A percentile compares a stretch with the other conserved stretches of the same genome.
phyloP scores from a whole-genome alignment of 1,140 invertebrate species.

The Euglossa dilemma region DNA sequence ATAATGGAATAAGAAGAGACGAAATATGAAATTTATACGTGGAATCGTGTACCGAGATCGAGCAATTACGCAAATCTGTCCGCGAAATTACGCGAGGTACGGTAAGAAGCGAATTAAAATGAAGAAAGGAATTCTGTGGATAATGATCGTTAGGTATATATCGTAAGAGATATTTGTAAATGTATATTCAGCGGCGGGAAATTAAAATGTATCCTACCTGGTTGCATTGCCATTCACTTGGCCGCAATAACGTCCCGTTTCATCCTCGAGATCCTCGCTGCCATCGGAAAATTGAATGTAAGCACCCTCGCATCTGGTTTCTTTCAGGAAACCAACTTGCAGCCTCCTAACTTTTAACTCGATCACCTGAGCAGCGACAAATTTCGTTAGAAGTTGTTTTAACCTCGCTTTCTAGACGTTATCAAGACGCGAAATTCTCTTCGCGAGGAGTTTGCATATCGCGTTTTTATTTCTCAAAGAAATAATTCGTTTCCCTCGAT shows the following conservation, averaged over 20 bases:
- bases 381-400: background rate
- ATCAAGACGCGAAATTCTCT: background rate
- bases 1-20: background rate
- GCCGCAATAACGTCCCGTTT: slow-evolving; percentile 75
- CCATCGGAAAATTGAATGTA: slow-evolving; percentile 75
- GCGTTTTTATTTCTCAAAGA: no score
- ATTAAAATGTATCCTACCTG: slow-evolving; percentile 62
- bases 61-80: background rate
- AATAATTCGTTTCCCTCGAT: no score
- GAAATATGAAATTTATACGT: background rate
- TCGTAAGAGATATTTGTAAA: background rate
- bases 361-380: slow-evolving; percentile 64
- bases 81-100: background rate
- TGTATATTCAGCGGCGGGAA: no score
- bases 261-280: slow-evolving; percentile 67
- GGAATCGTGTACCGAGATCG: background rate
- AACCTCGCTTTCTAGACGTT: background rate
- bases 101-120: background rate
- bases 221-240: slow-evolving; percentile 75
- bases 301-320: slow-evolving; percentile 74
- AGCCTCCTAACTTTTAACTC: slow-evolving; percentile 73
- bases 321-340: slow-evolving; percentile 75
- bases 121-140: background rate
- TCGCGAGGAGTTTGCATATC: background rate
- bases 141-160: background rate